These are phyloP conservation scores for Mesorhabditis belari DNA, from an alignment of 2,888 invertebrate genomes.

Conservation along the genomic window DNA sequence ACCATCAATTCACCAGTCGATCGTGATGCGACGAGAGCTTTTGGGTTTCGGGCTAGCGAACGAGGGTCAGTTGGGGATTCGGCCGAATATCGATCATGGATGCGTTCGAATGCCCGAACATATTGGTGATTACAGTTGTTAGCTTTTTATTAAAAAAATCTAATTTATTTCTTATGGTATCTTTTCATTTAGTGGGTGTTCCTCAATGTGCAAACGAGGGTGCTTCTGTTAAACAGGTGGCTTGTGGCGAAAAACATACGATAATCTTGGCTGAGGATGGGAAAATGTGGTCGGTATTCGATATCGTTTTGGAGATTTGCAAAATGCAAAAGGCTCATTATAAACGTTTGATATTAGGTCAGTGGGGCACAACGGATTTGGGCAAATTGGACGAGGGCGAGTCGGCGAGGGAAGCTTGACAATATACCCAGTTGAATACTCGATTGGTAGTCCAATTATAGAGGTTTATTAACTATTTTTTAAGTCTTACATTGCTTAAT, in stretches of 20 bases:
- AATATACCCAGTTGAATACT: constrained; percentile 33
- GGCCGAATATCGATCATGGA: constrained; percentile 8
- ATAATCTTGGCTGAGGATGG: constrained; percentile 37
- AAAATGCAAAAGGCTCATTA: neutral
- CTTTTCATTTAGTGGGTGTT: constrained; percentile 23
- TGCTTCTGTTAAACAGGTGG: constrained; percentile 21
- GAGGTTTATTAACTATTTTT: too few relatives aligned
- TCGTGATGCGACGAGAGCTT: constrained; percentile 32
- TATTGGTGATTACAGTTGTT: too few relatives aligned
- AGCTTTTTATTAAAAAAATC: constrained; percentile 1
- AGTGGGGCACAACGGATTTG: neutral
- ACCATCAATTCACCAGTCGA: too few relatives aligned
- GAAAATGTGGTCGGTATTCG: constrained; percentile 40
- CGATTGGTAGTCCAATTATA: constrained; percentile 18
- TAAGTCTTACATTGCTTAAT: too few relatives aligned
- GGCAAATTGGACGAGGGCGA: constrained; percentile 26
- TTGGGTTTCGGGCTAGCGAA: constrained; percentile 29
- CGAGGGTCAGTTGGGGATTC: constrained; percentile 38
- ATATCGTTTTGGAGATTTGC: constrained; percentile 12
- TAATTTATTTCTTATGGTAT: neutral
- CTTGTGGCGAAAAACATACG: constrained; percentile 41
- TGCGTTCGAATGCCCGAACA: constrained; percentile 22
- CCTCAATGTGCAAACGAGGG: constrained; percentile 28
- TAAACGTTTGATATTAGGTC: neutral
- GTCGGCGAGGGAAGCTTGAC: constrained; percentile 28